Evolutionary conservation across 2,113 vertebrate species (phyloP).

Genomic region (Desmodus rotundus): DNA sequence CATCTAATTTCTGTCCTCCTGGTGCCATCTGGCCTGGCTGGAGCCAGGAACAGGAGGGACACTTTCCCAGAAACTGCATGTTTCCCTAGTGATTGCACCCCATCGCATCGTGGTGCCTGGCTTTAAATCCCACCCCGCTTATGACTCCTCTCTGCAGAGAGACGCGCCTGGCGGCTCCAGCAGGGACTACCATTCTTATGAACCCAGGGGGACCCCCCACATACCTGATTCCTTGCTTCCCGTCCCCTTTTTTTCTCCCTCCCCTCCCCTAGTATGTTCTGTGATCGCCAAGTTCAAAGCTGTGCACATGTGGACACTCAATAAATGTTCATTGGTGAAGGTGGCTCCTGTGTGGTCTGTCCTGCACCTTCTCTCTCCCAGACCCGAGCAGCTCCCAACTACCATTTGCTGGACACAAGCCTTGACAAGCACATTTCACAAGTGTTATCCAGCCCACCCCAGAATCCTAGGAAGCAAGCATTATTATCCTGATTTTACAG

Average conservation of each 20-base stretch:
- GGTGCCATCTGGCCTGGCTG: conserved; percentile 31
- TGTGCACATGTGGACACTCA: conserved; percentile 74
- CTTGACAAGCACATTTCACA: neutral
- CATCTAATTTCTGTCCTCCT: neutral
- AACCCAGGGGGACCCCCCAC: neutral
- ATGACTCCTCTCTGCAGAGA: conserved; percentile 62
- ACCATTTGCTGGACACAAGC: neutral
- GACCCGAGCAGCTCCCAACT: neutral
- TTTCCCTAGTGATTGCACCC: conserved; percentile 50
- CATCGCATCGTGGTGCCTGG: conserved; percentile 65
- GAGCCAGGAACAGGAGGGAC: conserved; percentile 50
- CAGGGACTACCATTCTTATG: conserved; percentile 53
- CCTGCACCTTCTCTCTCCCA: neutral
- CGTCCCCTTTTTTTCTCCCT: neutral
- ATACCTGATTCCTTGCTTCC: conserved; percentile 31
- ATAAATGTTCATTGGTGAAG: conserved; percentile 73
- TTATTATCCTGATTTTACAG: neutral
- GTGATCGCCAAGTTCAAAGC: conserved; percentile 69
- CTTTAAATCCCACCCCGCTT: conserved; percentile 52
- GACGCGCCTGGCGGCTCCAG: conserved; percentile 69
- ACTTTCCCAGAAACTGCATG: conserved; percentile 62
- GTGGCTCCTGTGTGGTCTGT: conserved; percentile 19
- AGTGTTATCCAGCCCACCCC: neutral
- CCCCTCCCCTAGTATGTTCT: conserved; percentile 50
- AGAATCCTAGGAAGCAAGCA: neutral